phyloP scores from a whole-genome alignment of 1,140 invertebrate genomes.

The Bradysia coprophila region DNA sequence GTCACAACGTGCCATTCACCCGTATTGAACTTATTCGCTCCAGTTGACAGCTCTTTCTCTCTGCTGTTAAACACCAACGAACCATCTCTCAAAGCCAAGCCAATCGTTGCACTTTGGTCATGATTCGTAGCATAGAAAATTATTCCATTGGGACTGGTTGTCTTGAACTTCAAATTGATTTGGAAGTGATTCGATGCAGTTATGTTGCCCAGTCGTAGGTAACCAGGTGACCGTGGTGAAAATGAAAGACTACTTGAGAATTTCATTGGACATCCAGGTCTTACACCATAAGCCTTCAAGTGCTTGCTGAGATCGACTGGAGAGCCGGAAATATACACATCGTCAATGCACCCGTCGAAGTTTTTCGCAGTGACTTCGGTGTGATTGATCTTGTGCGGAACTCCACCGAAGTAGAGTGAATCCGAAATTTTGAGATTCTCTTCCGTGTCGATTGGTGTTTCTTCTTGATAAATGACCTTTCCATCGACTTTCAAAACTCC shows the following conservation, averaged over 20 bases:
- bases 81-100: conserved; percentile 48
- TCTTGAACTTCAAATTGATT: conserved; percentile 81
- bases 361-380: conserved; percentile 44
- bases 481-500: conserved; percentile 53
- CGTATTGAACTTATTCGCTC: conserved; percentile 57
- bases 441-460: conserved; percentile 18
- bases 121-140: conserved; percentile 53
- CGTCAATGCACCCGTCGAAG: conserved; percentile 88
- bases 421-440: conserved; percentile 33
- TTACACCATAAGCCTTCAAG: conserved; percentile 57
- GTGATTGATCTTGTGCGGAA: conserved; percentile 45
- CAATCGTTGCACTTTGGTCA: conserved; percentile 41
- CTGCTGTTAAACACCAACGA: conserved; percentile 49
- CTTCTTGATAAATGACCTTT: conserved; percentile 21
- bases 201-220: conserved; percentile 38
- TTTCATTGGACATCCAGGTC: conserved; percentile 65
- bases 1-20: conserved; percentile 86
- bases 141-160: conserved; percentile 50
- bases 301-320: conserved; percentile 64
- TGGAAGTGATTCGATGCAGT: conserved; percentile 38
- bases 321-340: conserved; percentile 52
- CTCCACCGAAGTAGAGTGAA: conserved; percentile 79
- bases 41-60: conserved; percentile 35
- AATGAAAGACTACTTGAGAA: conserved; percentile 18
- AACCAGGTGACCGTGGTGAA: conserved; percentile 36